Evolutionary conservation across 2,797 vertebrate genomes (phyloP), one percentile per base, ranked within the genome.

Genomic region (Sibirionetta formosa): DNA sequence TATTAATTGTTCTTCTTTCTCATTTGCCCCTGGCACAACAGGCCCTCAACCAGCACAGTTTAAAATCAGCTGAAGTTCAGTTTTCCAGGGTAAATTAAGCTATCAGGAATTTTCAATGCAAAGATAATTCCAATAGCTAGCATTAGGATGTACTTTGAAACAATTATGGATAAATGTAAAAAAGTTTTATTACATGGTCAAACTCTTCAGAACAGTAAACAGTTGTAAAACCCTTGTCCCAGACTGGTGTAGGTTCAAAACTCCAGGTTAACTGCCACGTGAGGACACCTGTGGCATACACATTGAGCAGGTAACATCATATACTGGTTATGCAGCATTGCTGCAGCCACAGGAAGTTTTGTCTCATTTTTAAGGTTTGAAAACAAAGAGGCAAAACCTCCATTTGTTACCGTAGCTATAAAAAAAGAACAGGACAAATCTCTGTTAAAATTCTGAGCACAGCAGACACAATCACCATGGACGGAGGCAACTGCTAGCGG

Each of bases 381-480:
- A 92, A 94, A 71, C 16, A 80, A 29, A 51, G 50, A 86, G 50
- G 85, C 78, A 70, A 93, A 94, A 48, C 4, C 66, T 90, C 35
- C 13, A 33, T 27, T 92, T 71, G 33, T 15, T 82, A 29, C 6
- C 65, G 54, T 38, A 84, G 80, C 50, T 54, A 38, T 5, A 44
- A 78, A 85, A 82, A 85, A 11, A 85, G 53, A 88, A 46, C 24
- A 94, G 86, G n/a, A 69, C 26, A 91, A 90, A 69, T 63, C 70
- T 79, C 86, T 88, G 3, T 95, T 95, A 71, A n/a, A 23, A 96
- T 93, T 96, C 95, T 61, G 42, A 90, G 88, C 95, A 94, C 80
- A 88, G 0, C 17, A 73, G 73, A 81, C 93, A 76, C 81, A 91
- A 68, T 36, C 83, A 48, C 50, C 51, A 56, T 3, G 51, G 77